Evolutionary conservation across 1,140 invertebrate species (phyloP).

Genomic region (Sinonovacula constricta): DNA sequence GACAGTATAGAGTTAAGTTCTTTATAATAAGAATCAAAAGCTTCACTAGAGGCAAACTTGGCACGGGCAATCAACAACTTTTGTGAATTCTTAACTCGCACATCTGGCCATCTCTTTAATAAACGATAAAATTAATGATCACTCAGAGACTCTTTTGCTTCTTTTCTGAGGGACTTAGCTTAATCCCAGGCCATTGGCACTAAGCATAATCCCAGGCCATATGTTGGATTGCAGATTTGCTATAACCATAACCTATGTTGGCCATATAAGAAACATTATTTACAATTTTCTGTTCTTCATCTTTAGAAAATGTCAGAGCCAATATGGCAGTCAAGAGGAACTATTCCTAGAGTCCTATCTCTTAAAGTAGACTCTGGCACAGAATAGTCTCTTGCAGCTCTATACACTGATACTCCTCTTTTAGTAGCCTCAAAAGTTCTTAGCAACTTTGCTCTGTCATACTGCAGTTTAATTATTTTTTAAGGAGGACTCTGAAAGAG

Average conservation of each 20-base stretch:
- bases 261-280: constrained; percentile 37
- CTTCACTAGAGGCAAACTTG: too few relatives aligned
- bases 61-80: too few relatives aligned
- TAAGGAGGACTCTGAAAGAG: not conserved
- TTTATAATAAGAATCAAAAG: too few relatives aligned
- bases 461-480: not conserved
- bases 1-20: constrained; percentile 7
- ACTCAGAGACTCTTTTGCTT: constrained; percentile 3
- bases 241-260: constrained; percentile 43
- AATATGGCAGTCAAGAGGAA: not conserved
- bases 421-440: not conserved
- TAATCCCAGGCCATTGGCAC: constrained; percentile 9
- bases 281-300: constrained; percentile 28
- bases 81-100: constrained; percentile 27
- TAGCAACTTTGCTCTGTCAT: not conserved
- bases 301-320: not conserved
- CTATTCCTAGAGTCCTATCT: constrained; percentile 28
- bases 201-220: constrained; percentile 24
- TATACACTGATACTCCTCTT: constrained; percentile 25
- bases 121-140: constrained; percentile 42
- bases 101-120: constrained; percentile 30
- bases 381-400: constrained; percentile 11
- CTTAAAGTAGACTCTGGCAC: constrained; percentile 41
- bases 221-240: constrained; percentile 17
- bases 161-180: too few relatives aligned